Percentiles rank a stretch among this genome's conserved stretches.
Conservation (phyloP, 2,797 vertebrate species). For the Aldrovandia affinis region DNA sequence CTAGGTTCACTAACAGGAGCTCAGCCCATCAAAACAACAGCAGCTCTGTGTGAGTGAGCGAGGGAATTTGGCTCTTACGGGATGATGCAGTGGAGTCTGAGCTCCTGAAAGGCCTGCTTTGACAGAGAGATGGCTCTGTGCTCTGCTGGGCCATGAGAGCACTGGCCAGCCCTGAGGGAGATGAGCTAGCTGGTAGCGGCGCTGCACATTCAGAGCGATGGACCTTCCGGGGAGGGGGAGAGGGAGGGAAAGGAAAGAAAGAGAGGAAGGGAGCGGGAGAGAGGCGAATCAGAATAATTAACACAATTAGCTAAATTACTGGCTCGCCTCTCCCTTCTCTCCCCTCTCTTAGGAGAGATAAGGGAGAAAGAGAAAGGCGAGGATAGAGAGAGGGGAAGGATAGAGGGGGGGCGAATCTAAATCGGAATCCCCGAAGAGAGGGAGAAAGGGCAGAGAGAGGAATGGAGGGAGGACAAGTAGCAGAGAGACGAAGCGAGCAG, state of each 20-base stretch:
- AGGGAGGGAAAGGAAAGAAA: no score
- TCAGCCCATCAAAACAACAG: constrained; percentile 10
- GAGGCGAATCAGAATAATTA: no score
- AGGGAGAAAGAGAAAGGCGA: no score
- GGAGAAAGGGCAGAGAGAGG: no score
- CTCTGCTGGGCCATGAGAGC: neutral
- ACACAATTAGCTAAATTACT: no score
- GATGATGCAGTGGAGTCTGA: constrained; percentile 1
- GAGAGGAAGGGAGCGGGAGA: neutral
- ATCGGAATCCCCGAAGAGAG: no score
- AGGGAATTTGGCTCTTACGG: constrained; percentile 9
- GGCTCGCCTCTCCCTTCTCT: no score
- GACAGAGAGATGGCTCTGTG: neutral
- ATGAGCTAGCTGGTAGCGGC: neutral
- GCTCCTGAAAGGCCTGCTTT: constrained; percentile 3
- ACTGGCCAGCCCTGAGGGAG: neutral
- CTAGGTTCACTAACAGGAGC: neutral
- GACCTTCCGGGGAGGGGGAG: neutral
- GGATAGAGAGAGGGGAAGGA: no score
- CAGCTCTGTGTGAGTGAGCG: neutral
- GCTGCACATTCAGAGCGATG: neutral
- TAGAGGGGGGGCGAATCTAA: no score
- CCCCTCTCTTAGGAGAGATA: no score
- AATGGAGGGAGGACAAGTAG: no score
- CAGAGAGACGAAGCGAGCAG: no score